Conservation (phyloP, 1,140 invertebrate genomes). For the Ruditapes philippinarum region DNA sequence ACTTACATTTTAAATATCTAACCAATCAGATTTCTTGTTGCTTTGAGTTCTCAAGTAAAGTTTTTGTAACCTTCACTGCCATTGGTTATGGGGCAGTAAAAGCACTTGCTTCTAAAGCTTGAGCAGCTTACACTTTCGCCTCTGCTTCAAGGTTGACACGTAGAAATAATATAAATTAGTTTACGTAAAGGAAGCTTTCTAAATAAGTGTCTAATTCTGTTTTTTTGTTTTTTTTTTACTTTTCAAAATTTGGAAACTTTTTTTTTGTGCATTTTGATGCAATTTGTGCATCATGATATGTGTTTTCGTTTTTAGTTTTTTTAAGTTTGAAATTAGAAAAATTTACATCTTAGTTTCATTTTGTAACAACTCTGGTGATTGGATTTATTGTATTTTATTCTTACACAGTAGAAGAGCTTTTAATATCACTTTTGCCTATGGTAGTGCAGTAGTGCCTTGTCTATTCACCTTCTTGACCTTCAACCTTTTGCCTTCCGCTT, state of each 20-base stretch:
- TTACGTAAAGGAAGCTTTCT: conserved; percentile 26
- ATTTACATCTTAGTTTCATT: conserved; percentile 45
- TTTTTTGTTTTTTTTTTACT: too few relatives aligned
- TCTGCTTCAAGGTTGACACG: neutral
- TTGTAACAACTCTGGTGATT: conserved; percentile 60
- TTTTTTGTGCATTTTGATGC: conserved; percentile 26
- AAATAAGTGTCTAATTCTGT: neutral
- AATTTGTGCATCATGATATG: conserved; percentile 23
- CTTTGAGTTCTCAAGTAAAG: neutral
- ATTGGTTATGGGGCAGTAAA: neutral
- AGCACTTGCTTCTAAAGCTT: conserved; percentile 21
- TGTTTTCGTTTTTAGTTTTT: conserved; percentile 38
- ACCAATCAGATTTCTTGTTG: neutral
- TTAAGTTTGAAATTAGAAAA: conserved; percentile 39
- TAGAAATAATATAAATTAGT: neutral
- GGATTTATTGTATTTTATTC: conserved; percentile 42
- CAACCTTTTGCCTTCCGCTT: conserved; percentile 30
- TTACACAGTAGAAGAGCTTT: conserved; percentile 42
- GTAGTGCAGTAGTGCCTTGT: conserved; percentile 32
- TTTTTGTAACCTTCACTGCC: neutral
- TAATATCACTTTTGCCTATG: conserved; percentile 47
- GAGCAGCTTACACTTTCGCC: conserved; percentile 11
- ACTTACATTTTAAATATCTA: neutral
- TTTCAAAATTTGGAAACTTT: neutral
- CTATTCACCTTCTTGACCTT: conserved; percentile 13